phyloP scores from a whole-genome alignment of 2,113 vertebrate species.

The Lethenteron camtschaticum region DNA sequence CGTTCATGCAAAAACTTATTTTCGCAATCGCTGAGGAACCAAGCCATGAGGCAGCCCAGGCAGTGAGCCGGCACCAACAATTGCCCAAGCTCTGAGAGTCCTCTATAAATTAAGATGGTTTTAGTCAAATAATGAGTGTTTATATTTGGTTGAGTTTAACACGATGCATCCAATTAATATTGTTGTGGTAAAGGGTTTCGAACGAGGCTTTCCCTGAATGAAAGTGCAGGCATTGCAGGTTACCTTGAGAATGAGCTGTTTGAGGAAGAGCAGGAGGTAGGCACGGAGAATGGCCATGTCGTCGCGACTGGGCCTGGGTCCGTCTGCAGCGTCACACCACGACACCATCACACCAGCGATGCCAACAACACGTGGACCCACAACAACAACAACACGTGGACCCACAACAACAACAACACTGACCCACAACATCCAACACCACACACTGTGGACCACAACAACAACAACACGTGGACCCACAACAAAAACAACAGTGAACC shows the following conservation, averaged over 20 bases:
- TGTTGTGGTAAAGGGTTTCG: too few relatives aligned
- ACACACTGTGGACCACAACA: background rate
- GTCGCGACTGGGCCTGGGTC: slow-evolving; percentile 61
- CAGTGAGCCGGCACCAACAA: too few relatives aligned
- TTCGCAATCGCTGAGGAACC: too few relatives aligned
- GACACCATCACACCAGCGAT: background rate
- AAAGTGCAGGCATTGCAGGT: background rate
- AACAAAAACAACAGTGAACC: background rate
- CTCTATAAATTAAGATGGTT: too few relatives aligned
- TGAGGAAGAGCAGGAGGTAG: slow-evolving; percentile 70
- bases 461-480: background rate
- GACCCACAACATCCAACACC: background rate
- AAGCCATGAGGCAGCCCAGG: too few relatives aligned
- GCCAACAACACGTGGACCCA: background rate
- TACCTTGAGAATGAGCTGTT: slow-evolving; percentile 94
- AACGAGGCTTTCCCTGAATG: too few relatives aligned
- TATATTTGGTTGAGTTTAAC: too few relatives aligned
- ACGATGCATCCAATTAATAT: too few relatives aligned
- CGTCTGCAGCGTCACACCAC: slow-evolving; percentile 29
- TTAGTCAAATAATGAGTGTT: too few relatives aligned
- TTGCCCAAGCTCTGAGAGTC: too few relatives aligned
- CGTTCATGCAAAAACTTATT: too few relatives aligned
- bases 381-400: background rate
- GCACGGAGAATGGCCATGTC: slow-evolving; percentile 66
- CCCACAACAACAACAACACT: background rate